These are phyloP conservation scores for Steinernema scapterisci DNA, from an alignment of 2,888 invertebrate species.

Conservation along the genomic window DNA sequence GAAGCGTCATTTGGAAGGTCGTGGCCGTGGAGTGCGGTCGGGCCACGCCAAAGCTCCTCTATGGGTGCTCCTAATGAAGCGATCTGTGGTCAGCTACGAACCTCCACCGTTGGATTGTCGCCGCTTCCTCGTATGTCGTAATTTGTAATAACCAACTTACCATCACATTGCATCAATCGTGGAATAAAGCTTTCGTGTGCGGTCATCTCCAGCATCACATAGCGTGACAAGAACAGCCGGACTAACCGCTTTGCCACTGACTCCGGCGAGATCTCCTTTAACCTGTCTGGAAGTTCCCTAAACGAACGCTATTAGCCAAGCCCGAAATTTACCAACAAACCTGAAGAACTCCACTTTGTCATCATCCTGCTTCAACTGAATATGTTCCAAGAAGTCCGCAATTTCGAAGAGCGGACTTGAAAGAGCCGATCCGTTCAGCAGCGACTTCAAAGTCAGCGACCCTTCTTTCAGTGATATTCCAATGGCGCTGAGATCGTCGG, in stretches of 20 bases:
- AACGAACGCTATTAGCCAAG: constrained; percentile 70
- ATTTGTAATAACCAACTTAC: constrained; percentile 69
- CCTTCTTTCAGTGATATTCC: not conserved
- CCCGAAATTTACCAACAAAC: not conserved
- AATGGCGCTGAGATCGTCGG: not conserved
- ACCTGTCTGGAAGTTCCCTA: not conserved
- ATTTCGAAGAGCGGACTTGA: constrained; percentile 69
- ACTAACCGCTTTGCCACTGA: constrained; percentile 82
- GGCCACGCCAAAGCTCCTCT: no score
- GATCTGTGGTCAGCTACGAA: no score
- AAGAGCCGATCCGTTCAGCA: not conserved
- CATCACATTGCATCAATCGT: constrained; percentile 77
- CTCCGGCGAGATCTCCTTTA: constrained; percentile 73
- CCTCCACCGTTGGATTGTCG: no score
- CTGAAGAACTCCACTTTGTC: constrained; percentile 82
- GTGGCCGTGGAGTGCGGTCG: no score
- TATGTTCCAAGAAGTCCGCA: constrained; percentile 80
- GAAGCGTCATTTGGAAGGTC: no score
- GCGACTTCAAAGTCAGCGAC: not conserved
- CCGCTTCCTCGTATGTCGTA: no score
- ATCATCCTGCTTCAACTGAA: constrained; percentile 79
- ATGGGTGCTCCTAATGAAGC: no score
- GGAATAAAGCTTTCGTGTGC: constrained; percentile 79
- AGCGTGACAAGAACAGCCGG: constrained; percentile 79
- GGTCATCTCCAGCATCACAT: constrained; percentile 82